Percentiles rank a stretch among this genome's conserved stretches.
Conservation (phyloP, 2,113 vertebrate genomes). For the Pangasianodon gigas region DNA sequence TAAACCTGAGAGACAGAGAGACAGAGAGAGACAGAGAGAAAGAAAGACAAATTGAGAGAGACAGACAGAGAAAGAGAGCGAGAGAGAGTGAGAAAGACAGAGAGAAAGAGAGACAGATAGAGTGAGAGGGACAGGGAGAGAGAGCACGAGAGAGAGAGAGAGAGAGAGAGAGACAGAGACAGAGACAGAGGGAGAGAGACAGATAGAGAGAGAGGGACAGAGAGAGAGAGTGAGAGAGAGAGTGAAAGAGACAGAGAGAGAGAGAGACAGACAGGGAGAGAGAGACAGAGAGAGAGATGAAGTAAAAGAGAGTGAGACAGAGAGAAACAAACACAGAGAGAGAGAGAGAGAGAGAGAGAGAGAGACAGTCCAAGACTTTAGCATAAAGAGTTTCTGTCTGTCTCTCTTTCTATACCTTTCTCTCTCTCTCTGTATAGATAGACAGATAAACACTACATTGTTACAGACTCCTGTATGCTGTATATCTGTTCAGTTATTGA, state of each 20-base stretch:
- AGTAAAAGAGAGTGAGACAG: no score
- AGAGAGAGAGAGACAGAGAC: neutral
- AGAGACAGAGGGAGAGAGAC: neutral
- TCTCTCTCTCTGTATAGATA: neutral
- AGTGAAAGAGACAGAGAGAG: no score
- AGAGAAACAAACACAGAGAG: no score
- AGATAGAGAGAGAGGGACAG: neutral
- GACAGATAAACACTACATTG: no score
- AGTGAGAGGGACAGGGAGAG: no score
- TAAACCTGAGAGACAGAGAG: conserved; percentile 74
- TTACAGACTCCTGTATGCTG: no score
- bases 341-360: neutral
- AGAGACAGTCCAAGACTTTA: no score
- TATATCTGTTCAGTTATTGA: no score
- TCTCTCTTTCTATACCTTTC: neutral
- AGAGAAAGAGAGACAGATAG: neutral
- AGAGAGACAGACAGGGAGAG: no score
- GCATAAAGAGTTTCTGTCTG: neutral
- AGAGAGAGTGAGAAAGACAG: neutral
- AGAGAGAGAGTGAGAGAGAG: no score
- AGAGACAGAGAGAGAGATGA: no score
- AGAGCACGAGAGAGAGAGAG: no score
- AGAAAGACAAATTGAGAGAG: neutral
- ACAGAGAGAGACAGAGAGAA: neutral
- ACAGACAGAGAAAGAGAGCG: neutral